Percentiles rank a stretch among this genome's conserved stretches.
Evolutionary conservation across 2,888 invertebrate genomes (phyloP).

Genomic region (Pogonocherus hispidulus): DNA sequence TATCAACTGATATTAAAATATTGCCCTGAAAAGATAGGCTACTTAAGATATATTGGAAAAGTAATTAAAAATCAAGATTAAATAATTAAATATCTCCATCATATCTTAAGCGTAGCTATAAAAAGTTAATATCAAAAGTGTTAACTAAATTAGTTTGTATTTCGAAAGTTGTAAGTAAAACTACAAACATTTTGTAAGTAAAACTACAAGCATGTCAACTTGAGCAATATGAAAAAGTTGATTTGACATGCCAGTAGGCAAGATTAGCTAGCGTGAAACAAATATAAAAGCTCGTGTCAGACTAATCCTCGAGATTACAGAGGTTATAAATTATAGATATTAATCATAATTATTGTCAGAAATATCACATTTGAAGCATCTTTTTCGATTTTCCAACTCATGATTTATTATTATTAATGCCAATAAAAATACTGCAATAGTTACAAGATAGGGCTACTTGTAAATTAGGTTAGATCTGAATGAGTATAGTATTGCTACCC

Average conservation of each 20-base stretch:
- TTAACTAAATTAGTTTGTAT: slow-evolving; percentile 5
- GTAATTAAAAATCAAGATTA: not conserved
- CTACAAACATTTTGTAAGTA: slow-evolving; percentile 5
- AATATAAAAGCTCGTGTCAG: not conserved
- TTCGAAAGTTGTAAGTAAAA: slow-evolving; percentile 21
- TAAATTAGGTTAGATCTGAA: too few species aligned
- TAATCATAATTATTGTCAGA: not conserved
- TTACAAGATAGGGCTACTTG: too few species aligned
- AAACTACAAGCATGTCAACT: not conserved
- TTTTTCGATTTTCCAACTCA: not conserved
- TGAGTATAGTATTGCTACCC: too few species aligned
- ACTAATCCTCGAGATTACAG: not conserved
- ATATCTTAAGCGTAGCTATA: not conserved
- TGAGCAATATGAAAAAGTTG: not conserved
- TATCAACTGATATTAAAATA: not conserved
- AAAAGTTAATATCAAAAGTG: slow-evolving; percentile 10
- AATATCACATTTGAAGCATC: not conserved
- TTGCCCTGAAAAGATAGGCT: not conserved
- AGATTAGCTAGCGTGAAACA: not conserved
- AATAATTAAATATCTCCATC: slow-evolving; percentile 15
- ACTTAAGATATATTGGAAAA: not conserved
- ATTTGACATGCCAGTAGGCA: not conserved
- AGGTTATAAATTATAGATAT: not conserved
- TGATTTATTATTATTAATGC: not conserved
- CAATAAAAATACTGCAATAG: too few species aligned